These are phyloP conservation scores for Argyrosomus regius DNA, from an alignment of 2,797 vertebrate genomes.

Conservation along the genomic window DNA sequence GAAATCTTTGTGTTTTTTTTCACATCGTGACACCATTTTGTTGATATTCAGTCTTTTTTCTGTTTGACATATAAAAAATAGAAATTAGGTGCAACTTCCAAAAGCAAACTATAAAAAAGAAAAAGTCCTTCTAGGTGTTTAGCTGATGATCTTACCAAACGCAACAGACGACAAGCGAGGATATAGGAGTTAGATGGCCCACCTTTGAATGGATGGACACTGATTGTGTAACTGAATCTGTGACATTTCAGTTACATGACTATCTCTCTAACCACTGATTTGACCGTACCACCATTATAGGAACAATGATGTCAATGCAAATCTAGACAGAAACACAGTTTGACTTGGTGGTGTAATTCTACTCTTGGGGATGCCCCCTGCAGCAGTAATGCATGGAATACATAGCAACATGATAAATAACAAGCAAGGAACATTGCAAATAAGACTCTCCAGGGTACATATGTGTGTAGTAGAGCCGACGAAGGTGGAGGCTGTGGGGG, in stretches of 20 bases:
- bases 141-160: slow-evolving; percentile 17
- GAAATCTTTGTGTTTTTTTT: slow-evolving; percentile 1
- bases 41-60: slow-evolving; percentile 16
- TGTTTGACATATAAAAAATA: slow-evolving; percentile 12
- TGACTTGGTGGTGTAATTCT: slow-evolving; percentile 37
- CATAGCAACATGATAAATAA: slow-evolving; percentile 61
- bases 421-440: slow-evolving; percentile 45
- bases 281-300: slow-evolving; percentile 19
- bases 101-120: slow-evolving; percentile 1
- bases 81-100: slow-evolving; percentile 35
- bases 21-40: slow-evolving; percentile 2
- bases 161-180: neutral
- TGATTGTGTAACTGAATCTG: slow-evolving; percentile 27
- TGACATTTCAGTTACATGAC: slow-evolving; percentile 34
- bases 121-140: slow-evolving; percentile 2
- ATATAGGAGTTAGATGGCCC: slow-evolving; percentile 8
- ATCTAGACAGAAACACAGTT: slow-evolving; percentile 35
- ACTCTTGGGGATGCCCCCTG: slow-evolving; percentile 48
- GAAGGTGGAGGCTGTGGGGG: slow-evolving; percentile 21
- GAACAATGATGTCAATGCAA: slow-evolving; percentile 29
- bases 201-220: neutral
- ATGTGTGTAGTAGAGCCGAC: slow-evolving; percentile 21
- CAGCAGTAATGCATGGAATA: slow-evolving; percentile 66
- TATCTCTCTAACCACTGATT: slow-evolving; percentile 32
- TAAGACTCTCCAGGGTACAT: slow-evolving; percentile 34